A percentile compares a stretch with the other conserved stretches of the same genome.
Evolutionary conservation across 2,888 invertebrate genomes (phyloP).

Genomic region (Ophion ellenae): DNA sequence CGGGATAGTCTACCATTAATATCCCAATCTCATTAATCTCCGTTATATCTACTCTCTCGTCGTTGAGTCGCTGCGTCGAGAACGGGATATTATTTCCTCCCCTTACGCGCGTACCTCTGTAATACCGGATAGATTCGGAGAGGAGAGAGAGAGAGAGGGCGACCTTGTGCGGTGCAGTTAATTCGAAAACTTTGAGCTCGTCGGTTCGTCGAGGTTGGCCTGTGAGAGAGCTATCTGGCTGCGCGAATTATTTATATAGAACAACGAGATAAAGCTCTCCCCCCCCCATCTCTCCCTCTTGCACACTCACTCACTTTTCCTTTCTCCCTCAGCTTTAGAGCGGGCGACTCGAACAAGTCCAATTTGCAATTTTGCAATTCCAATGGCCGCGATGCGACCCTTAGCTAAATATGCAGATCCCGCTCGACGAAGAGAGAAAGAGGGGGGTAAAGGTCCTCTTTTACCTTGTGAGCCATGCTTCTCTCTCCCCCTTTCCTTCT

Average conservation of each 20-base stretch:
- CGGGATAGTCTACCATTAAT: slow-evolving; percentile 44
- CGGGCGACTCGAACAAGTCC: slow-evolving; percentile 79
- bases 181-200: slow-evolving; percentile 76
- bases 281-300: neutral
- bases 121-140: neutral
- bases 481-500: slow-evolving; percentile 64
- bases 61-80: slow-evolving; percentile 53
- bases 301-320: neutral
- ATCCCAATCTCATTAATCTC: slow-evolving; percentile 65
- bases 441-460: slow-evolving; percentile 61
- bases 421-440: slow-evolving; percentile 63
- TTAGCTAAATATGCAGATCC: slow-evolving; percentile 82
- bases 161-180: slow-evolving; percentile 70
- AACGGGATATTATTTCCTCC: slow-evolving; percentile 58
- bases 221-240: slow-evolving; percentile 38
- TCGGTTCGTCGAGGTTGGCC: slow-evolving; percentile 52
- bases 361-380: slow-evolving; percentile 84
- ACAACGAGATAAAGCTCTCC: slow-evolving; percentile 38
- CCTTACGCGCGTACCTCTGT: slow-evolving; percentile 4
- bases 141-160: slow-evolving; percentile 32
- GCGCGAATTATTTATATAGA: slow-evolving; percentile 53
- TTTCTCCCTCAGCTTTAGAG: slow-evolving; percentile 38
- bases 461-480: slow-evolving; percentile 61
- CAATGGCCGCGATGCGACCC: slow-evolving; percentile 81
- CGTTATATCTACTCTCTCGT: slow-evolving; percentile 51